Evolutionary conservation across 1,140 invertebrate genomes (phyloP), one percentile per base, ranked within the genome.

Genomic region (Diorhabda carinulata): DNA sequence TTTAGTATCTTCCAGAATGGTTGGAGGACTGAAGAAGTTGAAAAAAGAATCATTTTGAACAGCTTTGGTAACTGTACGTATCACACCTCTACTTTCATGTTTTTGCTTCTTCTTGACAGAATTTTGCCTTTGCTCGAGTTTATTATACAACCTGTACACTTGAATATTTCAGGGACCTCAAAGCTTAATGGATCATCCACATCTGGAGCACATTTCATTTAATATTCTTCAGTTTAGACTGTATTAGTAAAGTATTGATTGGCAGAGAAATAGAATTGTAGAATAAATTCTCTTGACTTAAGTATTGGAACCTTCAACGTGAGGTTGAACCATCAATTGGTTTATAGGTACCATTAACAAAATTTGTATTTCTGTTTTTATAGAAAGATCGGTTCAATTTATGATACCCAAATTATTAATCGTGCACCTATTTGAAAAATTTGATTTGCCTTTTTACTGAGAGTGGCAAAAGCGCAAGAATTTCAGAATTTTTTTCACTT

Each of bases 71-170:
- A 99, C 90, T 43, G 94, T 97, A 78, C 97, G 89, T 70, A 95
- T 91, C 5, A 93, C 91, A 67, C 95, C 96, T 71, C 92, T 87
- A 3, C 93, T 92, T 87, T 98, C 98, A 82, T 99, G 97, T 81
- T 98, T 99, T 83, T 99, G 97, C 82, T 97, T 98, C 86, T 99
- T 99, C 81, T 97, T 97, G 44, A 99, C 91, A 6, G 91, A 93
- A 99, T 98, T 84, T 98, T 99, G 65, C 95, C 95, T 66, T 79
- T 81, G 66, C 82, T 78, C 80, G 79, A 82, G 69, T 81, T 81
- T 57, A 80, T 82, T n/a, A 73, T 78, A 70, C 79, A 81, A 57
- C 97, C 95, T 87, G 91, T 91, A 85, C 95, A 96, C 80, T 94
- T 96, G 76, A 91, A 91, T 72, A 99, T 98, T 84, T 98, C 96